Conservation (phyloP, 2,113 vertebrate genomes). For the Danionella cerebrum region DNA sequence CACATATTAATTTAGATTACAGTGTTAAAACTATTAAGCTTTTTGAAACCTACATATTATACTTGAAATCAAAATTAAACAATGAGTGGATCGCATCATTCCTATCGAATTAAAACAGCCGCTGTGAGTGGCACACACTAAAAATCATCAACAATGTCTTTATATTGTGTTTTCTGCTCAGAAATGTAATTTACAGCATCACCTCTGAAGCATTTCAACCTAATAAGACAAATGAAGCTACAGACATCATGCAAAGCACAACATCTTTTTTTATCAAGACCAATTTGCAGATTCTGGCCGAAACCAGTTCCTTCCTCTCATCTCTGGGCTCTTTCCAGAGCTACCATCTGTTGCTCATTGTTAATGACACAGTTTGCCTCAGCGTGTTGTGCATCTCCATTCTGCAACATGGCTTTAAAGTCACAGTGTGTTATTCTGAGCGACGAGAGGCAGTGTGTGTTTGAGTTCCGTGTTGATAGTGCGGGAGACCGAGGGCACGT, state of each 20-base stretch:
- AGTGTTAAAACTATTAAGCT: too few species aligned
- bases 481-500: background rate
- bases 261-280: constrained; percentile 31
- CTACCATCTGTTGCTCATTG: constrained; percentile 43
- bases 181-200: too few species aligned
- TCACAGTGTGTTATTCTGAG: constrained; percentile 31
- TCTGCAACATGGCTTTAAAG: constrained; percentile 17
- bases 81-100: too few species aligned
- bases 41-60: too few species aligned
- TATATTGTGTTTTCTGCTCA: too few species aligned
- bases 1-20: too few species aligned
- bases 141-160: too few species aligned
- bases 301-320: constrained; percentile 32
- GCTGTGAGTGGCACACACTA: too few species aligned
- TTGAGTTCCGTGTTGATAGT: constrained; percentile 2
- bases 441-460: constrained; percentile 25
- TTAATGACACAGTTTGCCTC: constrained; percentile 41
- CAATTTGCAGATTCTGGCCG: constrained; percentile 37
- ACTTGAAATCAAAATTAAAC: too few species aligned
- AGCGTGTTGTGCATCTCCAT: constrained; percentile 12
- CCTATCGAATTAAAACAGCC: too few species aligned
- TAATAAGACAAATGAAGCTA: too few species aligned
- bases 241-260: constrained; percentile 1
- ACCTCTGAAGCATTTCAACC: too few species aligned
- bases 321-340: constrained; percentile 41